Evolutionary conservation across 2,888 invertebrate genomes (phyloP).

Genomic region (Globia sparganii): DNA sequence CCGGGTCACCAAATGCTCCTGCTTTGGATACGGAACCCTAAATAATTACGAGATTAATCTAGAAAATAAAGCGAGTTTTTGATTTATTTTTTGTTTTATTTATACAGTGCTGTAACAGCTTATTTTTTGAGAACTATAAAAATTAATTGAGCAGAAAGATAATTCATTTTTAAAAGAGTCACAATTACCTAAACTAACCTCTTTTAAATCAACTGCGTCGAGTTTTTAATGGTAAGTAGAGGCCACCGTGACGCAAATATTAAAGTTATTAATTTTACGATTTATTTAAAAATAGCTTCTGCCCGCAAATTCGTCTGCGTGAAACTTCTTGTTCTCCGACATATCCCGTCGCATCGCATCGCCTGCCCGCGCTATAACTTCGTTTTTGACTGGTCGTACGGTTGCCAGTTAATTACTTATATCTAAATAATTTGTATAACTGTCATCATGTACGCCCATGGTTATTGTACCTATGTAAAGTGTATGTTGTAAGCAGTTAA

Average conservation of each 20-base stretch:
- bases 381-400: too few species aligned
- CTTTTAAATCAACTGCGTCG: background rate
- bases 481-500: too few species aligned
- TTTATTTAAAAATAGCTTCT: background rate
- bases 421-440: too few species aligned
- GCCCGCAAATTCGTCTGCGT: too few species aligned
- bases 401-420: too few species aligned
- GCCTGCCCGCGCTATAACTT: too few species aligned
- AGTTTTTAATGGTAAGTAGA: background rate
- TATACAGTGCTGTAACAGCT: slow-evolving; percentile 28
- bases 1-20: background rate
- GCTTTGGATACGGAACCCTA: background rate
- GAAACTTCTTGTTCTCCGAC: too few species aligned
- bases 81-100: slow-evolving; percentile 34
- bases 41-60: slow-evolving; percentile 18
- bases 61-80: background rate
- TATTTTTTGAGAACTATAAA: slow-evolving; percentile 35
- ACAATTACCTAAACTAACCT: background rate
- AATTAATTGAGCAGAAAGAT: slow-evolving; percentile 37
- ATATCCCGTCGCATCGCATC: too few species aligned
- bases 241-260: background rate
- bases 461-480: too few species aligned
- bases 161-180: slow-evolving; percentile 27
- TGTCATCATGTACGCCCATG: too few species aligned
- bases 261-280: background rate